Evolutionary conservation across 2,888 invertebrate genomes (phyloP), one percentile per base, ranked within the genome.

Genomic region (Andrena chrysosceles): DNA sequence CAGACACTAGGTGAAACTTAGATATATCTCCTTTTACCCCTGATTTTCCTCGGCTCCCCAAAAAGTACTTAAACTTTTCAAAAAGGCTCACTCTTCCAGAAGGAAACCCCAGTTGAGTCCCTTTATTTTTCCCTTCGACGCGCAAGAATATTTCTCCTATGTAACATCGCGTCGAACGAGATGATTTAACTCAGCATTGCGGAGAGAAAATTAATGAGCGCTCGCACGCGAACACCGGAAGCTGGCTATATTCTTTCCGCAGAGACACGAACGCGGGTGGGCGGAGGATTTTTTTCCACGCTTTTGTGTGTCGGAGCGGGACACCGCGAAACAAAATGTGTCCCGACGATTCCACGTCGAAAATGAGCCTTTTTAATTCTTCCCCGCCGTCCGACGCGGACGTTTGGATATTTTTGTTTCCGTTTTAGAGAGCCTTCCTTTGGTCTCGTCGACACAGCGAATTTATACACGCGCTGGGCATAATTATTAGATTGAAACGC

Each of bases 401-500:
- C 13, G 33, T 16, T 31, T 13, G 29, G 13, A 29, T 31, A 3
- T 13, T 66, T 52, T 31, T n/a, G 29, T 66, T 20, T 10, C 56
- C 13, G 42, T 42, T 42, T 16, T 1, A 13, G 42, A 42, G 26
- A 10, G 56, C 23, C 23, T 8, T 10, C 23, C 56, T 23, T 10
- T 23, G 23, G 23, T 23, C 10, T 26, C 8, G n/a, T 0, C 64
- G 64, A 48, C 2, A 7, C 29, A 8, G 26, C 23, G 56, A 33
- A 35, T 42, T 35, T 35, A 13, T 49, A n/a, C 56, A n/a, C 23
- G 16, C 62, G 10, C 31, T 20, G 23, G 56, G 49, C 29, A 62
- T 49, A 33, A 71, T 71, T 71, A 62, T 49, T 69, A 35, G n/a
- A 35, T 62, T 33, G 71, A 33, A 62, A 71, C 49, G 16, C 48